A percentile compares a stretch with the other conserved stretches of the same genome.
Evolutionary conservation across 2,888 invertebrate genomes (phyloP).

Genomic region (Napeogenes inachia): DNA sequence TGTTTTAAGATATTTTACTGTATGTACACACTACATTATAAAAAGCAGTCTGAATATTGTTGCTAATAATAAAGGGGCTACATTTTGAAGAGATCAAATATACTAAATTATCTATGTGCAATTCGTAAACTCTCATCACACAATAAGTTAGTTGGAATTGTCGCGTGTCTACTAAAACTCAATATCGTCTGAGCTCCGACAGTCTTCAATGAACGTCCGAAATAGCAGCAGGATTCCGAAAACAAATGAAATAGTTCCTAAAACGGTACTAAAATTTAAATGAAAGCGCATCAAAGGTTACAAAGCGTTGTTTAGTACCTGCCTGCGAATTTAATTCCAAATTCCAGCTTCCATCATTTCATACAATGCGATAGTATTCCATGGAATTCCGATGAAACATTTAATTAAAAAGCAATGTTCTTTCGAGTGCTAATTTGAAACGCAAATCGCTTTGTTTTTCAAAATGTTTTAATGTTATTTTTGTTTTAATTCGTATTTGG

Average conservation of each 20-base stretch:
- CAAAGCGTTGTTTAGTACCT: conserved; percentile 36
- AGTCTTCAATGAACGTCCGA: conserved; percentile 7
- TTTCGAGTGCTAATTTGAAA: conserved; percentile 30
- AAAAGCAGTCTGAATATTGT: too few relatives aligned
- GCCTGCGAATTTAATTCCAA: conserved; percentile 41
- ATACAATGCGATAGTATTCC: conserved; percentile 42
- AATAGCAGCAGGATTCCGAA: conserved; percentile 19
- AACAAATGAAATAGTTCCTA: conserved; percentile 28
- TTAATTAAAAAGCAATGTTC: conserved; percentile 31
- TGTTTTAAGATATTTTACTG: not conserved
- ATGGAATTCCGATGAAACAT: conserved; percentile 39
- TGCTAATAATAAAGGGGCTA: too few relatives aligned
- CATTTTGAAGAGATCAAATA: too few relatives aligned
- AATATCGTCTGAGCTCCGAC: not conserved
- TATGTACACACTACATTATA: too few relatives aligned
- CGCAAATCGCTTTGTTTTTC: conserved; percentile 18
- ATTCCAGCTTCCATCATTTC: conserved; percentile 47
- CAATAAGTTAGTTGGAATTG: not conserved
- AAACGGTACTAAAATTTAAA: conserved; percentile 31
- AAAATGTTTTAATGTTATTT: conserved; percentile 8
- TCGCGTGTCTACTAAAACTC: not conserved
- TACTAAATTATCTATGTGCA: too few relatives aligned
- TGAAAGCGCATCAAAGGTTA: conserved; percentile 27
- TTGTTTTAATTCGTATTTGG: not conserved
- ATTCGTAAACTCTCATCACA: not conserved